A percentile compares a stretch with the other conserved stretches of the same genome.
These are phyloP conservation scores for Notodonta ziczac DNA, from an alignment of 2,888 invertebrate genomes.

Conservation along the genomic window DNA sequence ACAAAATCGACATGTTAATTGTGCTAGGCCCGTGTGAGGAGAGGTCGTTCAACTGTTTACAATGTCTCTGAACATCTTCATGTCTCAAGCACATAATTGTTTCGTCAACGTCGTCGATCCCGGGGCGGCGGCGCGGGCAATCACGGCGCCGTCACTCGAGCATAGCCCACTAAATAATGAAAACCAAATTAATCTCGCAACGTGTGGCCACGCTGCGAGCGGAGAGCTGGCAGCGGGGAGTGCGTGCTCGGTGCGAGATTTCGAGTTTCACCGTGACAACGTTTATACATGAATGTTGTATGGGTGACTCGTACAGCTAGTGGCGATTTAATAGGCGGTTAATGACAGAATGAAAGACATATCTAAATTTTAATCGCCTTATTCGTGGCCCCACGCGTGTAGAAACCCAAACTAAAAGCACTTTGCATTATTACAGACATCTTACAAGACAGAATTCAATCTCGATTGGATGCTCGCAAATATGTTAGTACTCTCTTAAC, in stretches of 20 bases:
- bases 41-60: too few relatives aligned
- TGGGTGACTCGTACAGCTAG: too few relatives aligned
- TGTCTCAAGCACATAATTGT: background rate
- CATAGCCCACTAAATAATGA: slow-evolving; percentile 9
- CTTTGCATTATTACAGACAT: slow-evolving; percentile 22
- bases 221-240: background rate
- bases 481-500: background rate
- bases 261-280: too few relatives aligned
- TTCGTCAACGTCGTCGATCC: background rate
- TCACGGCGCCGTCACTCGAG: slow-evolving; percentile 4
- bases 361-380: background rate
- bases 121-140: background rate
- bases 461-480: background rate
- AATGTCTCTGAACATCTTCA: too few relatives aligned
- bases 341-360: too few relatives aligned
- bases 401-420: slow-evolving; percentile 23
- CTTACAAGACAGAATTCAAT: slow-evolving; percentile 16
- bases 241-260: too few relatives aligned
- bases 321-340: too few relatives aligned
- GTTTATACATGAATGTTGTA: too few relatives aligned
- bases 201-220: slow-evolving; percentile 1
- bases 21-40: too few relatives aligned
- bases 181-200: slow-evolving; percentile 10
- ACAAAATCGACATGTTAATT: background rate
- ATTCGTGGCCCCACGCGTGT: slow-evolving; percentile 12